phyloP scores from a whole-genome alignment of 1,140 invertebrate species.

The Brachionus sp. region DNA sequence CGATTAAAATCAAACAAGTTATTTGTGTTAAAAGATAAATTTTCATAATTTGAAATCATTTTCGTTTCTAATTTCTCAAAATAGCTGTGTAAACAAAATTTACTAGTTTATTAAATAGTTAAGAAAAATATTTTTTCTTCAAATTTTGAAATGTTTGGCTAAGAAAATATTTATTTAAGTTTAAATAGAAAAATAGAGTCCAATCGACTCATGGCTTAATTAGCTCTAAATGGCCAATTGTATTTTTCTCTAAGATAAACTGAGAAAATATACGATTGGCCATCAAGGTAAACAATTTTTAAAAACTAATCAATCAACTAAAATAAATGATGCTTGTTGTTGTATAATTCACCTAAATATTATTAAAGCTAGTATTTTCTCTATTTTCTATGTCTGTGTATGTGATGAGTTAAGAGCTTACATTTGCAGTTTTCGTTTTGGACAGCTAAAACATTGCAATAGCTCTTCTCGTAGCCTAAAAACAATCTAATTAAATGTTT shows the following conservation, averaged over 20 bases:
- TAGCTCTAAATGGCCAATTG: not conserved
- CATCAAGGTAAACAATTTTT: slow-evolving; percentile 6
- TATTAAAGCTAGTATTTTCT: not conserved
- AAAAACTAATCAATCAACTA: slow-evolving; percentile 34
- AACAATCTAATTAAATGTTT: slow-evolving; percentile 45
- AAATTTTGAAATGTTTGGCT: slow-evolving; percentile 13
- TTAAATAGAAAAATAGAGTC: slow-evolving; percentile 9
- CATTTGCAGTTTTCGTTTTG: slow-evolving; percentile 37
- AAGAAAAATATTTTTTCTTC: slow-evolving; percentile 31
- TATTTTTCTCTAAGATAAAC: not conserved
- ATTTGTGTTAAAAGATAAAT: not conserved
- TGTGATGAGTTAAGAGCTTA: not conserved
- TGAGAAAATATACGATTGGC: not conserved
- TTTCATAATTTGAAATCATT: slow-evolving; percentile 42
- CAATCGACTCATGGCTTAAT: not conserved
- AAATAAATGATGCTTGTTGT: slow-evolving; percentile 27
- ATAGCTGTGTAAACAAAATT: not conserved
- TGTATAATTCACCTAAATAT: not conserved
- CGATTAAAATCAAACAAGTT: not conserved
- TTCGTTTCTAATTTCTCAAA: not conserved
- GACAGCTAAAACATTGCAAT: not conserved
- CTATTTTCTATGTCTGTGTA: not conserved
- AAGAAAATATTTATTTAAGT: slow-evolving; percentile 40
- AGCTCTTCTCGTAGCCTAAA: not conserved
- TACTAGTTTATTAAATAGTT: slow-evolving; percentile 15